Base-by-base conservation (phyloP, 2,113 vertebrate genomes). In the Prunella himalayana region DNA sequence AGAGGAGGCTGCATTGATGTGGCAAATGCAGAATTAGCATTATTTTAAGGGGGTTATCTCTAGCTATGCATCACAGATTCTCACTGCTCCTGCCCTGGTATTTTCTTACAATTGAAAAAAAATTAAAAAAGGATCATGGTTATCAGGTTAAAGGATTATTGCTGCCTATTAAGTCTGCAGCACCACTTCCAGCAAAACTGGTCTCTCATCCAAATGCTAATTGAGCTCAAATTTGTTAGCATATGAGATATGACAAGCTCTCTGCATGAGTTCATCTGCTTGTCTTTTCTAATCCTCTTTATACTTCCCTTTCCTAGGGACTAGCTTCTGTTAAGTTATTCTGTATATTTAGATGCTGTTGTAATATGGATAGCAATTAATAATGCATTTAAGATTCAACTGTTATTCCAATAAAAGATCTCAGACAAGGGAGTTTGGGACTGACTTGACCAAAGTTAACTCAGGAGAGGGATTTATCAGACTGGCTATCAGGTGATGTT, bases 261-360 rank as follows among this genome's bases (percentile, higher is more conserved):
- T 82, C 94, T 85, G 92, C 94, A 47, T 88, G 95, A 90, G 65
- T 85, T 95, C 79, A 80, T 94, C 75, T 94, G 54, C 92, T 88
- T 96, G 90, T 94, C 90, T 94, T 93, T 92, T 93, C 88, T 92
- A 97, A 96, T 97, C 94, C 71, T 79, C 85, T 93, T 93, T 85
- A 69, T 49, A 69, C 41, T 85, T 85, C 39, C 27, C 51, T 78
- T 81, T 94, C 61, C 82, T 79, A 82, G 66, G 75, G 82, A 95
- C 53, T 80, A 85, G 70, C 45, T 72, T 82, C 82, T 90, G 44
- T 84, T 71, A 89, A 75, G 53, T 85, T 90, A 87, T 64, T 85
- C 82, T 60, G 22, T 79, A 14, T 85, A 65, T 91, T 87, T 91
- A 87, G 70, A 90, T 90, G 78, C 73, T 85, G 41, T 79, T 82